A percentile compares a stretch with the other conserved stretches of the same genome.
Evolutionary conservation across 2,797 vertebrate species (phyloP).

Genomic region (Chiloscyllium punctatum): DNA sequence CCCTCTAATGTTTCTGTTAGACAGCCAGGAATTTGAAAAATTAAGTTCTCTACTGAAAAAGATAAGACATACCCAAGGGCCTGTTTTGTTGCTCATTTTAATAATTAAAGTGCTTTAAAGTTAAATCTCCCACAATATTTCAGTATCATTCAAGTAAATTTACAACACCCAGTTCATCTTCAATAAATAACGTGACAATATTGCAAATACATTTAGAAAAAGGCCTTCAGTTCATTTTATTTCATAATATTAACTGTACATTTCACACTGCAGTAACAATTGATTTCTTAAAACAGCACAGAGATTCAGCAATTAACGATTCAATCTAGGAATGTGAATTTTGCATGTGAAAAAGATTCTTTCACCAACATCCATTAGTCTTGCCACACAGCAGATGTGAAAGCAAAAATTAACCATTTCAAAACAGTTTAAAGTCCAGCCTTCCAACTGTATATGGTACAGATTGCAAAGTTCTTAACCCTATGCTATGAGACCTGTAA

Average conservation of each 20-base stretch:
- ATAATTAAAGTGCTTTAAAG: neutral
- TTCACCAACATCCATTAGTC: no score
- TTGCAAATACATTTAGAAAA: neutral
- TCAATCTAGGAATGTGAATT: neutral
- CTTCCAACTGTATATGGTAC: neutral
- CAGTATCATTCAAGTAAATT: neutral
- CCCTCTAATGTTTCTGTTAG: neutral
- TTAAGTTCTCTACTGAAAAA: neutral
- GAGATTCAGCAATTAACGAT: neutral
- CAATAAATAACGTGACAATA: neutral
- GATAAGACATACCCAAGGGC: neutral
- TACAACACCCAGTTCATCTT: neutral
- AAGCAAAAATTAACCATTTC: neutral
- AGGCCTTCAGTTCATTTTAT: neutral
- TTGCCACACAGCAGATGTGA: neutral
- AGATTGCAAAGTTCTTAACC: neutral
- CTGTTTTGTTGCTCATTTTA: neutral
- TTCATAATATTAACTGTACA: neutral
- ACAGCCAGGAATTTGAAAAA: neutral
- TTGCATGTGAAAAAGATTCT: neutral
- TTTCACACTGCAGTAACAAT: neutral
- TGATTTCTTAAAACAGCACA: neutral
- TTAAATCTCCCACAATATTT: neutral
- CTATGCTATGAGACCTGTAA: neutral
- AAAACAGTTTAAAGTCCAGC: neutral